A percentile compares a stretch with the other conserved stretches of the same genome.
Evolutionary conservation across 2,797 vertebrate genomes (phyloP).

Genomic region (Phylloscopus collybita): DNA sequence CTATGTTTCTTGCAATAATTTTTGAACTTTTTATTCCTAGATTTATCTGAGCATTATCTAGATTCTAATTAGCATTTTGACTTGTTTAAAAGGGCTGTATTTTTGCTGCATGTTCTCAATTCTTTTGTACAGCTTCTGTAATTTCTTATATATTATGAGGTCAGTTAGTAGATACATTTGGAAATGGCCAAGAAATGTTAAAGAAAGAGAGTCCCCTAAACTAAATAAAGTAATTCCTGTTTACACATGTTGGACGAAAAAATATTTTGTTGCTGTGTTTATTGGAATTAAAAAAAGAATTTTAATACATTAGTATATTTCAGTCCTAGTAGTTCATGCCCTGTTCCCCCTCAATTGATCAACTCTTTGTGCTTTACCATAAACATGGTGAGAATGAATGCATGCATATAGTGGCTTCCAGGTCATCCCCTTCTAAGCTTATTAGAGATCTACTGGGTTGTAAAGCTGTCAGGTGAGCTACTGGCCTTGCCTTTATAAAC

Average conservation of each 20-base stretch:
- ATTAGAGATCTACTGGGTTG: background rate
- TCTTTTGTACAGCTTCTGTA: background rate
- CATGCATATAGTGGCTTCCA: background rate
- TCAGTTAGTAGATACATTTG: background rate
- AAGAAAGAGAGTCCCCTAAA: background rate
- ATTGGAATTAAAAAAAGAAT: background rate
- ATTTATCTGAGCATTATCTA: background rate
- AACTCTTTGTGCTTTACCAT: background rate
- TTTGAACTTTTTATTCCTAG: background rate
- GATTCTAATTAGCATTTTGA: background rate
- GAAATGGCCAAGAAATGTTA: no score
- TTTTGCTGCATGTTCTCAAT: background rate
- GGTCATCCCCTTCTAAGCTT: background rate
- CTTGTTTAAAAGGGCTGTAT: background rate
- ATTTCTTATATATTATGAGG: background rate
- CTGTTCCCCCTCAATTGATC: background rate
- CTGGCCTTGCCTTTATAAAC: background rate
- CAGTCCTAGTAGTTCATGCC: background rate
- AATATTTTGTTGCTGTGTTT: background rate
- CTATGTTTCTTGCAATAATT: background rate
- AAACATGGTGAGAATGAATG: background rate
- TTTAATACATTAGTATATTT: background rate
- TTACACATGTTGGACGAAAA: background rate
- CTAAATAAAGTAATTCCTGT: background rate
- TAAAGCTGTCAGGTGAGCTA: background rate